A percentile compares a stretch with the other conserved stretches of the same genome.
Evolutionary conservation across 2,888 invertebrate species (phyloP).

Genomic region (Sphinx pinastri): DNA sequence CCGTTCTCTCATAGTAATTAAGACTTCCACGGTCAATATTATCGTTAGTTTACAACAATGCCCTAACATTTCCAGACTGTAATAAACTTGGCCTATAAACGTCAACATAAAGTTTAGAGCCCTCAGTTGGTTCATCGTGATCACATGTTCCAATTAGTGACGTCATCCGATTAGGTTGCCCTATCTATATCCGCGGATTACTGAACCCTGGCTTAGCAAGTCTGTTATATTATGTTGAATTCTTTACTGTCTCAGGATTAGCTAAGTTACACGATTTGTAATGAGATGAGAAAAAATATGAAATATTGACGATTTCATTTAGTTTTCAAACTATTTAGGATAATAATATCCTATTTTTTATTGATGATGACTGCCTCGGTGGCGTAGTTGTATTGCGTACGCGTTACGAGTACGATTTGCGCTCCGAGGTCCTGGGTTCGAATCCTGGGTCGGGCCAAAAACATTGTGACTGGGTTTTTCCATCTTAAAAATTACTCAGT

Average conservation of each 20-base stretch:
- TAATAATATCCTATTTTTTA: too few species aligned
- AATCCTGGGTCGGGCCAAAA: too few species aligned
- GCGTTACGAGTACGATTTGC: too few species aligned
- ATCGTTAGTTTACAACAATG: background rate
- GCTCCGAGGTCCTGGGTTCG: too few species aligned
- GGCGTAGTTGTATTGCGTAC: too few species aligned
- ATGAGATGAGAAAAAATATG: too few species aligned
- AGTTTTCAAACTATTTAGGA: too few species aligned
- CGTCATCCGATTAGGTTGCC: constrained; percentile 53
- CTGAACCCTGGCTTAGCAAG: constrained; percentile 23
- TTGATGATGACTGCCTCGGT: too few species aligned
- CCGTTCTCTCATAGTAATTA: background rate
- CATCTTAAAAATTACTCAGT: too few species aligned
- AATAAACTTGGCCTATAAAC: constrained; percentile 51
- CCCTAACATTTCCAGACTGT: constrained; percentile 41
- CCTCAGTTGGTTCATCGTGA: constrained; percentile 41
- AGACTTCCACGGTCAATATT: background rate
- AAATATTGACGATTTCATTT: too few species aligned
- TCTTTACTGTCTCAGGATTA: background rate
- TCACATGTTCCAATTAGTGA: constrained; percentile 54
- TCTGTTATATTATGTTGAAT: constrained; percentile 11
- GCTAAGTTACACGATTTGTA: background rate
- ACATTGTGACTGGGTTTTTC: too few species aligned
- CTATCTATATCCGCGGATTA: constrained; percentile 50
- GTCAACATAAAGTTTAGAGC: constrained; percentile 45